Percentiles rank a stretch among this genome's conserved stretches.
These are phyloP conservation scores for Pristionchus exspectatus DNA, from an alignment of 2,888 invertebrate genomes.

Conservation along the genomic window DNA sequence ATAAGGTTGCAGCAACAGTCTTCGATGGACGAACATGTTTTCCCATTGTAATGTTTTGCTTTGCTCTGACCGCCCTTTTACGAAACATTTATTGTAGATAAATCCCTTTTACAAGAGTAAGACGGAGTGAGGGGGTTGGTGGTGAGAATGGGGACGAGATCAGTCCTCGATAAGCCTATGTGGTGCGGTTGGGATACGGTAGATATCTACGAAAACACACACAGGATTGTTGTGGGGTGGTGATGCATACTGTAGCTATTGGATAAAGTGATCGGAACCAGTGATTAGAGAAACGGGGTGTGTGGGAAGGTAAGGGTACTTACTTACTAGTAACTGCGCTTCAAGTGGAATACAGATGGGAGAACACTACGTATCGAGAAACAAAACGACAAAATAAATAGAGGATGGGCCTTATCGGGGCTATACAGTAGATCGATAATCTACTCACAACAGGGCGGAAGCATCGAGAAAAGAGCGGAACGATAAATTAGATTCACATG, in stretches of 20 bases:
- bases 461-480: background rate
- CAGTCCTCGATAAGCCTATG: conserved; percentile 30
- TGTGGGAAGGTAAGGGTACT: background rate
- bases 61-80: background rate
- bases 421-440: background rate
- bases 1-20: too few relatives aligned
- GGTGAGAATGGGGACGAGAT: background rate
- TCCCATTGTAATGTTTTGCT: background rate
- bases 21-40: too few relatives aligned
- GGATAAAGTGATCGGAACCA: background rate
- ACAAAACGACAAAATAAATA: background rate
- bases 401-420: background rate
- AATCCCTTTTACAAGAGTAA: background rate
- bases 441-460: conserved; percentile 6
- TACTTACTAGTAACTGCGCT: background rate
- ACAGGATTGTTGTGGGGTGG: background rate
- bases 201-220: background rate
- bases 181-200: background rate
- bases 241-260: background rate
- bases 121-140: background rate
- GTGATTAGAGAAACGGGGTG: background rate
- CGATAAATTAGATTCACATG: background rate
- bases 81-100: background rate
- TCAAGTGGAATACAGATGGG: background rate
- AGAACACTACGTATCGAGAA: background rate